Evolutionary conservation across 2,888 invertebrate species (phyloP), one percentile per base, ranked within the genome.

Genomic region (Drosophila paramelanica): DNA sequence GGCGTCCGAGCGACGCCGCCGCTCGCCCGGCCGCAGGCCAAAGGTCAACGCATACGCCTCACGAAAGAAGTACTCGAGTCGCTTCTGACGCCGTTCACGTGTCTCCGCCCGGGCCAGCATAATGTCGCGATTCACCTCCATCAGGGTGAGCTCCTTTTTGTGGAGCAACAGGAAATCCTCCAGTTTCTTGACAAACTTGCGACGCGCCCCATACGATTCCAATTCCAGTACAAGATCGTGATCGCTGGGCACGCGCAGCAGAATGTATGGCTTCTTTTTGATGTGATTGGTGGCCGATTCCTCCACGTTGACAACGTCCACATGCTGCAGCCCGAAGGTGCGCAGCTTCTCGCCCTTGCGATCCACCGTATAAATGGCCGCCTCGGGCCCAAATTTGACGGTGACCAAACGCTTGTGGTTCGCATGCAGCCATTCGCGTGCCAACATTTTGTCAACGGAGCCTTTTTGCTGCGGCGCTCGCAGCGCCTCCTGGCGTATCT

Each of bases 21-120:
- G 95, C 90, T 98, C 98, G 0, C 98, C 98, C 0, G 98, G 98
- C 50, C 92, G 93, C 5, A 98, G 92, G 0, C 98, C 98, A 90
- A 98, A 98, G 0, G 98, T 98, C 67, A 98, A 93, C 0, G 98
- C 97, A 89, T 98, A 98, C 0, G 98, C 98, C 93, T 98, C 98
- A 68, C 98, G 94, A 93, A 99, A 99, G 94, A 99, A 99, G 93
- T 98, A 96, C 91, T 98, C 98, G 57, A 99, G 92, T 77, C 97
- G 96, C 86, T 96, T 96, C 91, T 98, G 98, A n/a, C 98, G 93
- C 7, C 98, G 94, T 89, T 98, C 98, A 79, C 97, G 96, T 0
- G 98, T 98, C 92, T 98, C 98, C 8, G 98, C 98, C 89, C 97
- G 96, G 8, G 97, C 96, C 60, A 98, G 91, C 94, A 98, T 97